Percentiles rank a stretch among this genome's conserved stretches.
Conservation (phyloP, 2,888 invertebrate species). For the Agrotis ipsilon region DNA sequence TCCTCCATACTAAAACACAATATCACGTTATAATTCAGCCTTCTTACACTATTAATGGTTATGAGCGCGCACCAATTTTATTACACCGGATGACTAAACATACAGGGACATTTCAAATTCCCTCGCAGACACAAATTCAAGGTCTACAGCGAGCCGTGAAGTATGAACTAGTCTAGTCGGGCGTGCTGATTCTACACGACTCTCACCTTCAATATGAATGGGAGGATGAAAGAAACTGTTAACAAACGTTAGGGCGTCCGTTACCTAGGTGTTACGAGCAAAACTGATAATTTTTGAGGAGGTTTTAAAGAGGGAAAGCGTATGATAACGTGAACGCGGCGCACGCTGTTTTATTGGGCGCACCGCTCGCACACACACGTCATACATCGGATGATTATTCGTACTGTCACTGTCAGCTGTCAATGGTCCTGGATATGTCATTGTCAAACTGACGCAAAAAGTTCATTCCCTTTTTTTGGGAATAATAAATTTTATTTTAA, state of each 20-base stretch:
- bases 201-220: slow-evolving; percentile 77
- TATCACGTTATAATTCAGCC: slow-evolving; percentile 66
- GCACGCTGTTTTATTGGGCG: slow-evolving; percentile 72
- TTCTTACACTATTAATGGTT: slow-evolving; percentile 58
- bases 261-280: slow-evolving; percentile 62
- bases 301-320: slow-evolving; percentile 68
- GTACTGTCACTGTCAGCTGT: slow-evolving; percentile 46
- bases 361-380: slow-evolving; percentile 61
- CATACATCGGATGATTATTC: slow-evolving; percentile 59
- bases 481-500: too few relatives aligned
- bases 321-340: slow-evolving; percentile 71
- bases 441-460: slow-evolving; percentile 31
- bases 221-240: slow-evolving; percentile 52
- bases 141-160: slow-evolving; percentile 64
- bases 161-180: slow-evolving; percentile 55
- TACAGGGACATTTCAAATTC: slow-evolving; percentile 73
- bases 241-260: slow-evolving; percentile 49
- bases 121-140: slow-evolving; percentile 69
- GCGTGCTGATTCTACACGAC: slow-evolving; percentile 58
- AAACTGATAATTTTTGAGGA: slow-evolving; percentile 67
- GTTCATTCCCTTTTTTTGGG: not conserved
- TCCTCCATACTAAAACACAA: slow-evolving; percentile 86
- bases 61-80: slow-evolving; percentile 68
- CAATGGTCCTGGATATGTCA: slow-evolving; percentile 7
- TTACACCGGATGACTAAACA: slow-evolving; percentile 76